Percentiles rank a stretch among this genome's conserved stretches.
These are phyloP conservation scores for Aramus guarauna DNA, from an alignment of 2,113 vertebrate species.

Conservation along the genomic window DNA sequence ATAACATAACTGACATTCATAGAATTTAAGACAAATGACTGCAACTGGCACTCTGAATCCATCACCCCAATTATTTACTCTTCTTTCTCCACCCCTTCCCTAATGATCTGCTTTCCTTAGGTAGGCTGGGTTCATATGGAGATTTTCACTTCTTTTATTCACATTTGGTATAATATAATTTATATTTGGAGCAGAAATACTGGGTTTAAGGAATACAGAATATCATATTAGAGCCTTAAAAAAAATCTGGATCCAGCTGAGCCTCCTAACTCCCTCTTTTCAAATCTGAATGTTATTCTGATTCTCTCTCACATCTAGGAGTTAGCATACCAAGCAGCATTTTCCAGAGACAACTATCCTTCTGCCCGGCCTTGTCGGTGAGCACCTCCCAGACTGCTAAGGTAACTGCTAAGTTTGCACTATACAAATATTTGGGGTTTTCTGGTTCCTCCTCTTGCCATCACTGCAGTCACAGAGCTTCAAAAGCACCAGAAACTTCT, in stretches of 20 bases:
- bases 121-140: neutral
- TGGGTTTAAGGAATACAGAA: neutral
- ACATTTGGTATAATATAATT: neutral
- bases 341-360: neutral
- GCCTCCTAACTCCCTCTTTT: neutral
- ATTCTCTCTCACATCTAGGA: neutral
- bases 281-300: neutral
- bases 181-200: neutral
- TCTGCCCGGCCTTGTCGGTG: rapidly evolving
- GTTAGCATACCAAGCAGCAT: neutral
- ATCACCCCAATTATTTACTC: neutral
- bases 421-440: neutral
- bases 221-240: neutral
- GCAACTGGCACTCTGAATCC: neutral
- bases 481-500: neutral
- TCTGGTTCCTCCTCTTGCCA: neutral
- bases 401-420: neutral
- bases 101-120: neutral
- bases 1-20: neutral
- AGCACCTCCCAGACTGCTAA: neutral
- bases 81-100: neutral
- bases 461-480: neutral
- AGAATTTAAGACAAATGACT: neutral
- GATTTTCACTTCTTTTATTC: neutral
- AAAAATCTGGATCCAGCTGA: neutral